Evolutionary conservation across 2,888 invertebrate genomes (phyloP).

Genomic region (Globia sparganii): DNA sequence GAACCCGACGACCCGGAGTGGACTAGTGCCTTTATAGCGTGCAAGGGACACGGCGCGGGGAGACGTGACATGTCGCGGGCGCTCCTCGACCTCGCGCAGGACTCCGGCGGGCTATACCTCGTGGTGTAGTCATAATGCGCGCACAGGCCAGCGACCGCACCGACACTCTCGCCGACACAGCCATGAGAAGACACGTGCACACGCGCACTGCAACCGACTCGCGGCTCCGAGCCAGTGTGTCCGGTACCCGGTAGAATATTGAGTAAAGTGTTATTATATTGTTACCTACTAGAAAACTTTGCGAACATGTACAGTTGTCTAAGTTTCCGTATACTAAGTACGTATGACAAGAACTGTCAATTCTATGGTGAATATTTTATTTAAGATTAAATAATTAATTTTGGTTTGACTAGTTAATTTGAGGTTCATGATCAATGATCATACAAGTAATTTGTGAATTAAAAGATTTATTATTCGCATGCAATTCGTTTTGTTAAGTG

Average conservation of each 20-base stretch:
- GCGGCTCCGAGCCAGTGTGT: slow-evolving; percentile 55
- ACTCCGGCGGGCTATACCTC: slow-evolving; percentile 73
- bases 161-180: slow-evolving; percentile 67
- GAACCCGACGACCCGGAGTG: slow-evolving; percentile 96
- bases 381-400: slow-evolving; percentile 8
- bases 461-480: slow-evolving; percentile 6
- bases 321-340: slow-evolving; percentile 44
- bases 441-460: slow-evolving; percentile 6
- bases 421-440: not conserved
- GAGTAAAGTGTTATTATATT: slow-evolving; percentile 58
- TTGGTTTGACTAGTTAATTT: slow-evolving; percentile 27
- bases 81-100: slow-evolving; percentile 73
- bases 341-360: slow-evolving; percentile 18
- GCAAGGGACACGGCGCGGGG: slow-evolving; percentile 76
- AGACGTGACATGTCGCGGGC: slow-evolving; percentile 72
- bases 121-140: slow-evolving; percentile 76
- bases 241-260: slow-evolving; percentile 60
- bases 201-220: slow-evolving; percentile 63
- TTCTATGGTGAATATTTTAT: slow-evolving; percentile 10
- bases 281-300: slow-evolving; percentile 63
- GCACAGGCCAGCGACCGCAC: slow-evolving; percentile 66
- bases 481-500: slow-evolving; percentile 2
- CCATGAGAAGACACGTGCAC: slow-evolving; percentile 61
- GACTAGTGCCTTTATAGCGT: slow-evolving; percentile 94
- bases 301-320: slow-evolving; percentile 55